Evolutionary conservation across 2,113 vertebrate species (phyloP).

Genomic region (Notothenia coriiceps): DNA sequence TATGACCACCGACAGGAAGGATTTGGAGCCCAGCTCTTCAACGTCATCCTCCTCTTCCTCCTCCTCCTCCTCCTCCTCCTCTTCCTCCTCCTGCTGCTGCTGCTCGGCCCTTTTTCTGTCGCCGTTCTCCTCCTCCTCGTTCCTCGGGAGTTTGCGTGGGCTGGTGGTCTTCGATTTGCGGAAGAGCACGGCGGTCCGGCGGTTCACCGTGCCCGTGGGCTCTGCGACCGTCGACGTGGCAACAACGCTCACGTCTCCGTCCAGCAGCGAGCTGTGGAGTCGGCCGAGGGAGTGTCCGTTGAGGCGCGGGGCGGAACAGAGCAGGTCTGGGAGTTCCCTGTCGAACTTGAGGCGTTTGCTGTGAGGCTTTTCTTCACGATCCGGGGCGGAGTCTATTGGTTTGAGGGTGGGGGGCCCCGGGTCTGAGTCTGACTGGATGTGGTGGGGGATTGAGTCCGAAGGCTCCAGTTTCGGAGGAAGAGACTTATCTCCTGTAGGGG

Average conservation of each 20-base stretch:
- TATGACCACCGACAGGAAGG: conserved; percentile 98
- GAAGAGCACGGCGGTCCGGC: conserved; percentile 94
- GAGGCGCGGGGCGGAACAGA: conserved; percentile 84
- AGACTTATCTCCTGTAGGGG: conserved; percentile 94
- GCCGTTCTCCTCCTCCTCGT: conserved; percentile 5
- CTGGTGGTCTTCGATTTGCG: conserved; percentile 93
- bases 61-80: conserved; percentile 42
- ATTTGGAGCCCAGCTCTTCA: conserved; percentile 94
- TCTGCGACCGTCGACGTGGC: conserved; percentile 91
- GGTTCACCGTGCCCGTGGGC: conserved; percentile 90
- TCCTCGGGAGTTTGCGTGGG: conserved; percentile 88
- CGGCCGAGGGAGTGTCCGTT: conserved; percentile 90
- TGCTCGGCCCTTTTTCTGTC: conserved; percentile 20
- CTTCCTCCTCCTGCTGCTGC: conserved; percentile 59
- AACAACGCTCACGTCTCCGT: conserved; percentile 89
- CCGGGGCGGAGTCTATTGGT: conserved; percentile 90
- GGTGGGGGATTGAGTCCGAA: conserved; percentile 93
- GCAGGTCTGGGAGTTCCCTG: conserved; percentile 84
- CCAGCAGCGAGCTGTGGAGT: conserved; percentile 87
- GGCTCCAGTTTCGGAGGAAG: conserved; percentile 96
- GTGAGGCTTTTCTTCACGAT: conserved; percentile 87
- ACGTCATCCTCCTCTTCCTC: conserved; percentile 84
- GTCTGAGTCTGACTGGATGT: conserved; percentile 91
- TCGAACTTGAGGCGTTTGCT: conserved; percentile 87
- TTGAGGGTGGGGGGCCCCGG: conserved; percentile 97